These are phyloP conservation scores for Willisornis vidua DNA, from an alignment of 2,113 vertebrate species.

Conservation along the genomic window DNA sequence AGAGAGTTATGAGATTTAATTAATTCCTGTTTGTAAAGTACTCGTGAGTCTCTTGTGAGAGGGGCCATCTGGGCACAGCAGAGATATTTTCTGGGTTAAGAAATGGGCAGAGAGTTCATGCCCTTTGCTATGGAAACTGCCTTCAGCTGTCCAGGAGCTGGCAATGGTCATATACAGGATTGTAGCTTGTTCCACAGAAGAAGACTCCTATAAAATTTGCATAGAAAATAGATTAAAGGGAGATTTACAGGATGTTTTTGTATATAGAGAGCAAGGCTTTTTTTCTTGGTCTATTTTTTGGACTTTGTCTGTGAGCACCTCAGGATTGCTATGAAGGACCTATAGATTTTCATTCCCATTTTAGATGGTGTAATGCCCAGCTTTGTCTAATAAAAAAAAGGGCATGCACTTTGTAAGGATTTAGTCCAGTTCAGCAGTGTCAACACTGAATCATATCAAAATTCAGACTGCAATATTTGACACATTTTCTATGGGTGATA, in stretches of 20 bases:
- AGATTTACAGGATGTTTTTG: neutral
- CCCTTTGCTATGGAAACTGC: fast-evolving
- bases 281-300: neutral
- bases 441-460: neutral
- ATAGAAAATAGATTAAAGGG: neutral
- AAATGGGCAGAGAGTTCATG: neutral
- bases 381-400: neutral
- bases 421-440: neutral
- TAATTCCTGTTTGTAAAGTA: slow-evolving; percentile 16
- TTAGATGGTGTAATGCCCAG: neutral
- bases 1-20: slow-evolving; percentile 35
- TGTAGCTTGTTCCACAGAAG: neutral
- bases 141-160: neutral
- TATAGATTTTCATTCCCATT: neutral
- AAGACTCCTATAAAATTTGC: neutral
- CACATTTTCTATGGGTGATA: neutral
- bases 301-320: neutral
- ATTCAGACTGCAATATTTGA: neutral
- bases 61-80: neutral
- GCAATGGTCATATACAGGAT: neutral
- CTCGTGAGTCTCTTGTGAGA: neutral
- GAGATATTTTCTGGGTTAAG: neutral
- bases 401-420: neutral
- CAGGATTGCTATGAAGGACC: neutral
- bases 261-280: neutral